These are phyloP conservation scores for Halichondria panicea DNA, from an alignment of 37 sponge, comb jelly and placozoan species.

Conservation along the genomic window DNA sequence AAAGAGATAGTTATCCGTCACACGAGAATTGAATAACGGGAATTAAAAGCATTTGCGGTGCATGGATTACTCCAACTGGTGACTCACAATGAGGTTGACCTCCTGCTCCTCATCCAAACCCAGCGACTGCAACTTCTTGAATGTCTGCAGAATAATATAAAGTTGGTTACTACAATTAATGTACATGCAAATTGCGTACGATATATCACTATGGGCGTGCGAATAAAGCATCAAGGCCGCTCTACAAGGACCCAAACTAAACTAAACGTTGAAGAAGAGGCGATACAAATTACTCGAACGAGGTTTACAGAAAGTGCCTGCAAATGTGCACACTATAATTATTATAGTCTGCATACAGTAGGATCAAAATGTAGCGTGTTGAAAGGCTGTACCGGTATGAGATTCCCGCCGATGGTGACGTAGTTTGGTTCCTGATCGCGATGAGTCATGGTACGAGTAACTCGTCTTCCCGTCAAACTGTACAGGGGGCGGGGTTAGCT, in stretches of 20 bases:
- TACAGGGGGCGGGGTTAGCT: not conserved
- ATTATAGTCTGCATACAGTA: too few species aligned
- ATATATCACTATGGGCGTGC: too few species aligned
- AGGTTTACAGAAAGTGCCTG: too few species aligned
- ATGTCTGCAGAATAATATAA: slow-evolving; percentile 14
- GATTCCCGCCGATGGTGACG: not conserved
- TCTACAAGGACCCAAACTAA: too few species aligned
- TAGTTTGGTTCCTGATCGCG: not conserved
- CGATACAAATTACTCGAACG: too few species aligned
- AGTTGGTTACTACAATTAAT: too few species aligned
- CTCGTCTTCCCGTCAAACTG: slow-evolving; percentile 17
- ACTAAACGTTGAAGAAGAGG: too few species aligned
- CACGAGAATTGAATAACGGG: not conserved
- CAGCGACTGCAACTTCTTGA: slow-evolving; percentile 51
- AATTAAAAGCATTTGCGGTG: not conserved
- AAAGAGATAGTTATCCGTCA: too few species aligned
- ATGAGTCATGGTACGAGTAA: not conserved
- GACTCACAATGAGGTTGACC: slow-evolving; percentile 52
- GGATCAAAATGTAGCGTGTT: too few species aligned
- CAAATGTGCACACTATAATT: too few species aligned
- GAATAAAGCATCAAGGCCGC: too few species aligned
- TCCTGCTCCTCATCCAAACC: slow-evolving; percentile 66
- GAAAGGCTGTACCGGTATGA: slow-evolving; percentile 17
- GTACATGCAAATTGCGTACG: too few species aligned
- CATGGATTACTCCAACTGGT: not conserved